Conservation (phyloP, 2,113 vertebrate species). For the Nycticebus coucang region DNA sequence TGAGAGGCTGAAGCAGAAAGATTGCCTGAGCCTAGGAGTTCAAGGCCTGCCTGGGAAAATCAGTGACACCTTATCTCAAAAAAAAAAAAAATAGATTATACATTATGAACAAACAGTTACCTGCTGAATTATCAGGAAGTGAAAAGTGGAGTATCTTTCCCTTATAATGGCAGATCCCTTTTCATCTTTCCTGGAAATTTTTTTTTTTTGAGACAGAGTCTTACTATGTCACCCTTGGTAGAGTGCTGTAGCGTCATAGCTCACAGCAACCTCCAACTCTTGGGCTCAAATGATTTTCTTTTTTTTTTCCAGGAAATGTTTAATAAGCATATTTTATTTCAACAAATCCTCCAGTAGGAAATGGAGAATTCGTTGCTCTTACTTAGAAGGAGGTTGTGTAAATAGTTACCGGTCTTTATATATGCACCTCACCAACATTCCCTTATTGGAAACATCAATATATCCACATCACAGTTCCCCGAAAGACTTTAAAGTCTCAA, state of each 20-base stretch:
- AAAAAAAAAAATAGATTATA: background rate
- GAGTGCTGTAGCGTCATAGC: no score
- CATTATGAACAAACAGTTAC: background rate
- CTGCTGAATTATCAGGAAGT: background rate
- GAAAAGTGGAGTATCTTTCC: background rate
- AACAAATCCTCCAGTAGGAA: constrained; percentile 84
- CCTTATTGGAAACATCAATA: no score
- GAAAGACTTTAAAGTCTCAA: no score
- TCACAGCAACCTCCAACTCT: no score
- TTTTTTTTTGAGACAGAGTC: no score
- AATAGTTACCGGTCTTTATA: constrained; percentile 73
- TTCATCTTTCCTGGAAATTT: background rate
- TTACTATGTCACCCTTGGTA: no score
- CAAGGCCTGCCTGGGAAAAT: no score
- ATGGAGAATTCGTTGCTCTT: constrained; percentile 80
- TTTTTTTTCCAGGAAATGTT: constrained; percentile 56
- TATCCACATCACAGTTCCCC: no score
- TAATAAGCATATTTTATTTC: constrained; percentile 84
- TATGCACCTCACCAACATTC: constrained; percentile 78
- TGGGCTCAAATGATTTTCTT: no score
- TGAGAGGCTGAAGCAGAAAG: no score
- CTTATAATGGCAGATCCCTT: background rate
- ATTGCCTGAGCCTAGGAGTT: no score
- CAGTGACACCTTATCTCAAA: no score
- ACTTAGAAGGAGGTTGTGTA: constrained; percentile 80